Conservation (phyloP, 2,888 invertebrate genomes). For the Dusona sp. region DNA sequence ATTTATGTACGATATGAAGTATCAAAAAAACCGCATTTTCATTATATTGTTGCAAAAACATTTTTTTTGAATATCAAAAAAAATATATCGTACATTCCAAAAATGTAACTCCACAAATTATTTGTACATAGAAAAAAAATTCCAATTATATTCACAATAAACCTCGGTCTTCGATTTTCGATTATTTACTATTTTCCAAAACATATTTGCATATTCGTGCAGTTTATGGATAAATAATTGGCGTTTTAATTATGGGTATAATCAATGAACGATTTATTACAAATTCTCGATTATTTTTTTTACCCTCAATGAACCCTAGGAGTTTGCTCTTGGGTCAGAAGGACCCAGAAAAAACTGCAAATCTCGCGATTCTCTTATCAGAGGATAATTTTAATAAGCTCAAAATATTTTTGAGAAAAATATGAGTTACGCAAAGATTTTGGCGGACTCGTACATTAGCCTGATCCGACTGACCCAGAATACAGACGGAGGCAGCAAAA, state of each 20-base stretch:
- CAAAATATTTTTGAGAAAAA: background rate
- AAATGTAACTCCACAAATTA: background rate
- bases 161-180: background rate
- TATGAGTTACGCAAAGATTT: background rate
- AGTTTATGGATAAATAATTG: too few relatives aligned
- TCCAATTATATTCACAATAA: background rate
- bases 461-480: background rate
- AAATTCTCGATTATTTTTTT: too few relatives aligned
- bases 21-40: background rate
- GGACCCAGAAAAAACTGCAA: background rate
- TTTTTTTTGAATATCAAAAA: background rate
- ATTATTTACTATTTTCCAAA: background rate
- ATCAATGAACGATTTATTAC: too few relatives aligned
- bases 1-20: conserved; percentile 8
- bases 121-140: background rate
- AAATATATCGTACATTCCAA: background rate
- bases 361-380: too few relatives aligned
- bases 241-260: too few relatives aligned
- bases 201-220: too few relatives aligned
- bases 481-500: background rate
- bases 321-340: background rate
- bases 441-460: background rate
- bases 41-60: background rate
- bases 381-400: background rate
- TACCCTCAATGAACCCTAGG: too few relatives aligned